Conservation (phyloP, 2,113 vertebrate species). For the Alligator mississippiensis region DNA sequence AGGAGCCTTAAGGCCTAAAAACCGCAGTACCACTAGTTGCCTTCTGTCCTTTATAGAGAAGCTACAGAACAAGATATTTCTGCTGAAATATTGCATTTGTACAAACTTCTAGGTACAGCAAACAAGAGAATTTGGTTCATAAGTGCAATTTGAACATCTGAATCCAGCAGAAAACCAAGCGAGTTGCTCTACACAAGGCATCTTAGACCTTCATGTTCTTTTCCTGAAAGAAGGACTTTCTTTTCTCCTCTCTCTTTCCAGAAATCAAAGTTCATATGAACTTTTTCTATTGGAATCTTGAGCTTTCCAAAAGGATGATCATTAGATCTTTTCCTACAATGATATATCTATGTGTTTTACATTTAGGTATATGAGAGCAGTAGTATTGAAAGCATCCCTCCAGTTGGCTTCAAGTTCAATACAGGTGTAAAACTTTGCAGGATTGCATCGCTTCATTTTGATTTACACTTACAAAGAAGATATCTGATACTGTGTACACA, state of each 20-base stretch:
- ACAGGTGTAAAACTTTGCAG: neutral
- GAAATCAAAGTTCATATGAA: neutral
- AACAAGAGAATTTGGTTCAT: neutral
- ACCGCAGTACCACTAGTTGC: neutral
- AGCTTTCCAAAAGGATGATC: neutral
- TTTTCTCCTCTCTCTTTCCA: neutral
- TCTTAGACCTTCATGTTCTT: neutral
- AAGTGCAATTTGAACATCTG: neutral
- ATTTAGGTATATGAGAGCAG: no score
- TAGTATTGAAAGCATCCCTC: no score
- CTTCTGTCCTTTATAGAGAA: neutral
- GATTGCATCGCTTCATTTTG: neutral
- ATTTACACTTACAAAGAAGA: neutral
- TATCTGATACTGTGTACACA: neutral
- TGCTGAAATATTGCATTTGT: neutral
- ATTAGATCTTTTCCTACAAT: neutral
- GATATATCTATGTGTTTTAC: neutral
- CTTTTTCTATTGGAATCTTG: neutral
- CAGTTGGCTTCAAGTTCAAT: slow-evolving; percentile 3
- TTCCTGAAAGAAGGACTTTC: neutral
- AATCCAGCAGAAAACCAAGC: neutral
- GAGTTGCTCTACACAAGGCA: neutral
- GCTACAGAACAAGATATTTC: neutral
- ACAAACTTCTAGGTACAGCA: neutral
- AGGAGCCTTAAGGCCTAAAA: neutral